Evolutionary conservation across 2,113 vertebrate species (phyloP), one percentile per base, ranked within the genome.

Genomic region (Atherinomorus stipes): DNA sequence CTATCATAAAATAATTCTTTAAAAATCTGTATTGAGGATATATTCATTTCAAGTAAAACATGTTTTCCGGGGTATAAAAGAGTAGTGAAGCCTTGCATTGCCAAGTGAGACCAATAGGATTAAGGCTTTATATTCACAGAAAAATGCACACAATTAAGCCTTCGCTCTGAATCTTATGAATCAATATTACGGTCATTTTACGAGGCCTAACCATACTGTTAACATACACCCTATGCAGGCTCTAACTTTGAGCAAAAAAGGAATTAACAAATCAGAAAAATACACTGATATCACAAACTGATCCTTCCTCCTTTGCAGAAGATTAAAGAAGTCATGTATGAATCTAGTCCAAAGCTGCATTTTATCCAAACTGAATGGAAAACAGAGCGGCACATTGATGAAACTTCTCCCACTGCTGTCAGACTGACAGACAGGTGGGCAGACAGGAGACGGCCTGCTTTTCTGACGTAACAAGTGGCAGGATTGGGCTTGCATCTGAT

Each of bases 391-490:
- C 4, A 12, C 40, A 23, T 49, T 26, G 57, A 61, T 66, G 31
- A 64, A 59, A 64, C 64, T 19, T 83, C 79, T 78, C 38, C 62
- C 59, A 59, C 25, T n/a, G 21, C 52, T 72, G 47, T 50, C 63
- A 58, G 74, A 47, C 45, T 50, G 68, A 23, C 57, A 73, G 78
- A 64, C 53, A 73, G 76, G 65, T 37, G 23, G 75, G 61, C 2
- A 79, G 79, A 70, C 78, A 45, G 69, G 21, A 64, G 63, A 21
- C 76, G 61, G n/a, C 21, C 62, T 61, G 56, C 60, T 18, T 59
- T 71, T 72, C 31, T 89, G 87, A 90, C 75, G 63, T 78, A 79
- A 84, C 58, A 52, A 80, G 80, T 66, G 77, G 78, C 61, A 44
- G 59, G 68, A 65, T 76, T 4, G 28, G 53, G 70, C 71, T 82